Conservation (phyloP, 2,888 invertebrate species). For the Mesorhabditis spiculigera region DNA sequence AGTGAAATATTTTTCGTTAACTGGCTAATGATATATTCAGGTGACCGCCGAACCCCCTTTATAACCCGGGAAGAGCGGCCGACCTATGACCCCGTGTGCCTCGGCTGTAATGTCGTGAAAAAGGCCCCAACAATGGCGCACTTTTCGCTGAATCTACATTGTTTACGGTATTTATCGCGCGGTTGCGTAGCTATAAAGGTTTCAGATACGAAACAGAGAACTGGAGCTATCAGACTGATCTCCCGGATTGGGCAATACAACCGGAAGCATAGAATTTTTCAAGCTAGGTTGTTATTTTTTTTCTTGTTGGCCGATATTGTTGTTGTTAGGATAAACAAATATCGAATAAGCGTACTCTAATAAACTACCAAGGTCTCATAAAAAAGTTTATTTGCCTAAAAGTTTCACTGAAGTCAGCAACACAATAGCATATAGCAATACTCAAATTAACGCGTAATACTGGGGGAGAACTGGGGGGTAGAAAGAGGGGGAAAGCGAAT, state of each 20-base stretch:
- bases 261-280: slow-evolving; percentile 6
- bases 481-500: too few relatives aligned
- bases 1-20: not conserved
- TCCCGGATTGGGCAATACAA: slow-evolving; percentile 52
- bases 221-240: slow-evolving; percentile 45
- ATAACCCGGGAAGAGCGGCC: slow-evolving; percentile 35
- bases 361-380: not conserved
- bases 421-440: too few relatives aligned
- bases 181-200: not conserved
- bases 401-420: slow-evolving; percentile 11
- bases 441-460: too few relatives aligned
- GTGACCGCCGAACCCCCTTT: slow-evolving; percentile 24
- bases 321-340: not conserved
- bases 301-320: not conserved
- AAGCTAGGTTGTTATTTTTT: not conserved
- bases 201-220: slow-evolving; percentile 35
- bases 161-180: slow-evolving; percentile 41
- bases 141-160: slow-evolving; percentile 51
- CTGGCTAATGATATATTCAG: slow-evolving; percentile 6
- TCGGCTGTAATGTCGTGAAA: slow-evolving; percentile 50
- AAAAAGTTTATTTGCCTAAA: not conserved
- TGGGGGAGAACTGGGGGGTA: too few relatives aligned
- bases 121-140: slow-evolving; percentile 37
- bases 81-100: slow-evolving; percentile 45
- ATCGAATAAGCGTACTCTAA: not conserved